Percentiles rank a stretch among this genome's conserved stretches.
phyloP scores from a whole-genome alignment of 2,888 invertebrate genomes.

The Leptopilina drosophilae region DNA sequence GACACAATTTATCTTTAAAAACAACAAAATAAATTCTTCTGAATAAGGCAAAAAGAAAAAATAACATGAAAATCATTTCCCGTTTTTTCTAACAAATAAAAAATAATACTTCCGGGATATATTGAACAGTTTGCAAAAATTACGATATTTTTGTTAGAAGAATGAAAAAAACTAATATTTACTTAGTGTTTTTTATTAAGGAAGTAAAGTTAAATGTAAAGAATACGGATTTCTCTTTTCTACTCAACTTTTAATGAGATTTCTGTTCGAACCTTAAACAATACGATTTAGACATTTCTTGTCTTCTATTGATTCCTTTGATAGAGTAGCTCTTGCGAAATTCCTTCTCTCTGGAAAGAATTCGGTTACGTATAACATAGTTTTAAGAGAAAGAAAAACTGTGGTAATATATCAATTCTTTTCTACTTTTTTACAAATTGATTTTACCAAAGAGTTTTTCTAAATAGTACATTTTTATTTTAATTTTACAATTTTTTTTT shows the following conservation, averaged over 20 bases:
- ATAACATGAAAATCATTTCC: too few species aligned
- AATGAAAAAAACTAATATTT: not conserved
- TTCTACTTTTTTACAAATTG: not conserved
- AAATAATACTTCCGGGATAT: too few species aligned
- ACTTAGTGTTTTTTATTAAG: not conserved
- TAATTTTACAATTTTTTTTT: too few species aligned
- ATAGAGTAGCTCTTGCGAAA: not conserved
- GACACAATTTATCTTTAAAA: too few species aligned
- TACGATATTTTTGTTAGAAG: too few species aligned
- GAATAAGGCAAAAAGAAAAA: too few species aligned
- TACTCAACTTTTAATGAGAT: not conserved
- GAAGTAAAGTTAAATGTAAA: not conserved
- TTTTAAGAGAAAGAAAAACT: not conserved
- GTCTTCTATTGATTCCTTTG: not conserved
- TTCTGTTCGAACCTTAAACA: not conserved
- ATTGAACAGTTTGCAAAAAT: too few species aligned
- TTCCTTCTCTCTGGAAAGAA: not conserved
- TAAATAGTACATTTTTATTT: too few species aligned
- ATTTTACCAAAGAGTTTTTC: not conserved
- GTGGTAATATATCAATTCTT: not conserved
- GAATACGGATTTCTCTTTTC: not conserved
- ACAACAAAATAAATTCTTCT: too few species aligned
- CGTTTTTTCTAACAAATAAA: too few species aligned
- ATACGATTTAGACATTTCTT: conserved; percentile 5
- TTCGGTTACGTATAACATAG: not conserved